phyloP scores from a whole-genome alignment of 2,888 invertebrate genomes.

The Tachina fera region DNA sequence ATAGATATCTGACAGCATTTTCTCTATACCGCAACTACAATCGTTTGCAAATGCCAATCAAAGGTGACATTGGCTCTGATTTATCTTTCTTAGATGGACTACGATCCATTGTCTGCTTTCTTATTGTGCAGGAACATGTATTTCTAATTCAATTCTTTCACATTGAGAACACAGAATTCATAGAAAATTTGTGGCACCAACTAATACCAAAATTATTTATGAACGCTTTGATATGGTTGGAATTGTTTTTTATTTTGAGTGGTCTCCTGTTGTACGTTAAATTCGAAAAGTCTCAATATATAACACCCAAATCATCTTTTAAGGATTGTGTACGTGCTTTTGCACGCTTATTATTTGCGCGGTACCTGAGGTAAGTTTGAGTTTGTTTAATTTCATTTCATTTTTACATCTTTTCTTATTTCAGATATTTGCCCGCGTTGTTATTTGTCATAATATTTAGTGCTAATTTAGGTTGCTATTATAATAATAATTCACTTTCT shows the following conservation, averaged over 20 bases:
- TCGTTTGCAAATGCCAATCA: conserved; percentile 16
- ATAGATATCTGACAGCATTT: conserved; percentile 45
- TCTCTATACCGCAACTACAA: conserved; percentile 49
- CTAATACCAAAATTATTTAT: not conserved
- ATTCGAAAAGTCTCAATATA: conserved; percentile 41
- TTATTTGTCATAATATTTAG: conserved; percentile 9
- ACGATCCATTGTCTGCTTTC: conserved; percentile 33
- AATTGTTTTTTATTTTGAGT: conserved; percentile 50
- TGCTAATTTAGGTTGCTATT: conserved; percentile 14
- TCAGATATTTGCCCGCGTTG: conserved; percentile 47
- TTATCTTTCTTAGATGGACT: conserved; percentile 50
- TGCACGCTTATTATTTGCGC: conserved; percentile 19
- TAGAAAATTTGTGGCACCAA: not conserved
- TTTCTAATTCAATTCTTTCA: not conserved
- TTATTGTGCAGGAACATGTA: conserved; percentile 26
- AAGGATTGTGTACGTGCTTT: conserved; percentile 21
- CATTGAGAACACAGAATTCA: conserved; percentile 6
- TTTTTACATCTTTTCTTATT: not conserved
- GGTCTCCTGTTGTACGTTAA: conserved; percentile 43
- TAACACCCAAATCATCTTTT: conserved; percentile 36
- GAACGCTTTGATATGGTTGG: conserved; percentile 40
- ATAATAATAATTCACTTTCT: not conserved
- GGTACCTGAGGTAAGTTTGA: conserved; percentile 43
- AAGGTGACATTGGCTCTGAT: conserved; percentile 41
- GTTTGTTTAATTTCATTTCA: not conserved